phyloP scores from a whole-genome alignment of 2,113 vertebrate genomes.

The Aleadryas rufinucha region DNA sequence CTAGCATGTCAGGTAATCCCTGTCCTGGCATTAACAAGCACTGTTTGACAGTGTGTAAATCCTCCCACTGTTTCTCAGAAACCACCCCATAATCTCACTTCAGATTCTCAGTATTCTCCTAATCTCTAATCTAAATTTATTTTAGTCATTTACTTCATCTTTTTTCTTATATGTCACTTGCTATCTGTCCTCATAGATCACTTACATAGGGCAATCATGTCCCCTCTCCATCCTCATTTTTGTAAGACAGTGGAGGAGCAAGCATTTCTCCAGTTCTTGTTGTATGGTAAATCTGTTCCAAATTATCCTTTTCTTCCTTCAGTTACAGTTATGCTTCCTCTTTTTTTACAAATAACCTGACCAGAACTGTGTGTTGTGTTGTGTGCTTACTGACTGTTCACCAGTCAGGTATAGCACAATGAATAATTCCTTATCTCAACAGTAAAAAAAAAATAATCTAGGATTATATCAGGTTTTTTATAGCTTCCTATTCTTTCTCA shows the following conservation, averaged over 20 bases:
- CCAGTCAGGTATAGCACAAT: rapidly evolving
- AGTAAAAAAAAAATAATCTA: background rate
- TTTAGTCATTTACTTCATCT: background rate
- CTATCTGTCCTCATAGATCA: background rate
- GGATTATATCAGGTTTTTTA: background rate
- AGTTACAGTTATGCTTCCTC: background rate
- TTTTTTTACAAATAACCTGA: background rate
- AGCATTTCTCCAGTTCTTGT: background rate
- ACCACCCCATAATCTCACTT: background rate
- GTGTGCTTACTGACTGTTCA: background rate
- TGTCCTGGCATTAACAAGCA: background rate
- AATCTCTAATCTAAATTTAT: background rate
- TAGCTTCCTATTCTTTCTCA: background rate
- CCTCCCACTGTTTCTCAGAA: background rate
- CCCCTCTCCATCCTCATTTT: background rate
- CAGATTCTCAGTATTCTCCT: background rate
- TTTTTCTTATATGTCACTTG: background rate
- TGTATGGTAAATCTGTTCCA: background rate
- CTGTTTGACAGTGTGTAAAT: background rate
- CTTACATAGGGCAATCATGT: background rate
- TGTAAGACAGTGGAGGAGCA: background rate
- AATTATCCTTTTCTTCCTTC: background rate
- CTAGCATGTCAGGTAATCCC: background rate
- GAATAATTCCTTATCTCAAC: background rate
- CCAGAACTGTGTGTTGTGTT: background rate